phyloP scores from a whole-genome alignment of 2,113 vertebrate species.

The Vanacampus margaritifer region DNA sequence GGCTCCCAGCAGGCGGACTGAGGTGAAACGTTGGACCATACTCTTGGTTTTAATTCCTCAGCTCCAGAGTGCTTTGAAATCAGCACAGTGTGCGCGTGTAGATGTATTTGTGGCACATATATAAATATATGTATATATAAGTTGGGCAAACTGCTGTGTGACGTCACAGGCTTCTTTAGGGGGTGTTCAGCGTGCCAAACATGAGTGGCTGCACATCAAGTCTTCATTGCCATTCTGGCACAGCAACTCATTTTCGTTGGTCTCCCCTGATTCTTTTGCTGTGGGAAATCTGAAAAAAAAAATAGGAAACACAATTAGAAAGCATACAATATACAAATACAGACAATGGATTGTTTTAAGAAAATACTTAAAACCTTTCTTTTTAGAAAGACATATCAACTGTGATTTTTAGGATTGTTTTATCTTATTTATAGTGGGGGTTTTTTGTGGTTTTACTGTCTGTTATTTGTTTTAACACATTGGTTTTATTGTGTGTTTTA shows the following conservation, averaged over 20 bases:
- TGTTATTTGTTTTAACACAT: too few relatives aligned
- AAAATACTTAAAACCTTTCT: too few relatives aligned
- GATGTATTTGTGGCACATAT: conserved; percentile 8
- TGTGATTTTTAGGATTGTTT: too few relatives aligned
- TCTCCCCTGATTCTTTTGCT: neutral
- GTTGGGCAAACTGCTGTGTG: conserved; percentile 7
- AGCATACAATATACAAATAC: neutral
- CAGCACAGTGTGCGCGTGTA: conserved; percentile 20
- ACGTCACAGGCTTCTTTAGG: conserved; percentile 15
- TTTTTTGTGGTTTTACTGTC: too few relatives aligned
- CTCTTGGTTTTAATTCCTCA: conserved; percentile 32
- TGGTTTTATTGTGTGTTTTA: too few relatives aligned
- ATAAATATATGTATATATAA: neutral
- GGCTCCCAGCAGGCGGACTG: conserved; percentile 57
- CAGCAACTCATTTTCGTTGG: neutral
- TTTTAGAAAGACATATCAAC: too few relatives aligned
- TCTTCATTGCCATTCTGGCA: conserved; percentile 24
- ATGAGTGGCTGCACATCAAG: conserved; percentile 16
- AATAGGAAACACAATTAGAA: conserved; percentile 7
- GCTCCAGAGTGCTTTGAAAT: conserved; percentile 29
- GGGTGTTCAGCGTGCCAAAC: conserved; percentile 15
- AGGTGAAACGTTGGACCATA: conserved; percentile 50
- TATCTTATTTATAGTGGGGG: too few relatives aligned
- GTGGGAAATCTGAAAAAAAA: conserved; percentile 28
- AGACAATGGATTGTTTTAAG: too few relatives aligned